phyloP scores from a whole-genome alignment of 2,888 invertebrate species.

The Agriopis leucophaearia region DNA sequence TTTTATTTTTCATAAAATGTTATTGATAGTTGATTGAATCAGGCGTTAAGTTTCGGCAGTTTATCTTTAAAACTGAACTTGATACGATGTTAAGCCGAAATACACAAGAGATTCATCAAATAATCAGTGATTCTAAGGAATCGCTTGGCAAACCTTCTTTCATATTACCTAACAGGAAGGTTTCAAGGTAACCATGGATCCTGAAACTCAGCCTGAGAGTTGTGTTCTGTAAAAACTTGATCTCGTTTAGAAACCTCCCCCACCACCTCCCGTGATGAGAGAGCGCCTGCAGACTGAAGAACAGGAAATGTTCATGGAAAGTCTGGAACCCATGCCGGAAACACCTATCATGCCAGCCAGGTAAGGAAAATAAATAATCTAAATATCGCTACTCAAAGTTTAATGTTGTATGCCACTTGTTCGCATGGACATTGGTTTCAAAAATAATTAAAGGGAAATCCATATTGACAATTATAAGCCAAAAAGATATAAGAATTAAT shows the following conservation, averaged over 20 bases:
- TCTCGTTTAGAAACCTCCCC: constrained; percentile 72
- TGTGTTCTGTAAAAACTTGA: background rate
- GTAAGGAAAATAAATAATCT: constrained; percentile 51
- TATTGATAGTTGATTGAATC: background rate
- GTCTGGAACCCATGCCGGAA: constrained; percentile 86
- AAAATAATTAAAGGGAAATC: background rate
- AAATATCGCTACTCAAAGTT: background rate
- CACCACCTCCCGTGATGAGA: constrained; percentile 84
- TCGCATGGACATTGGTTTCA: background rate
- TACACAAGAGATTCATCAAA: too few species aligned
- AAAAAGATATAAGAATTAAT: too few species aligned
- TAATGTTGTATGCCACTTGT: background rate
- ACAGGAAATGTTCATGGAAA: constrained; percentile 81
- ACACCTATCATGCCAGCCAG: constrained; percentile 86
- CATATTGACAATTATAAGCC: too few species aligned
- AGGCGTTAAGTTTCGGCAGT: too few species aligned
- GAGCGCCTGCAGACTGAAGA: constrained; percentile 78
- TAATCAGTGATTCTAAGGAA: too few species aligned
- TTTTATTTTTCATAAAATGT: background rate
- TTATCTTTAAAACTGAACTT: too few species aligned
- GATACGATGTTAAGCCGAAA: too few species aligned
- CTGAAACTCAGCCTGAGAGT: background rate
- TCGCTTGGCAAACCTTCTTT: too few species aligned
- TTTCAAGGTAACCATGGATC: background rate
- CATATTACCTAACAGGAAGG: too few species aligned